Evolutionary conservation across 1,140 invertebrate species (phyloP).

Genomic region (Magallana ariakensis): DNA sequence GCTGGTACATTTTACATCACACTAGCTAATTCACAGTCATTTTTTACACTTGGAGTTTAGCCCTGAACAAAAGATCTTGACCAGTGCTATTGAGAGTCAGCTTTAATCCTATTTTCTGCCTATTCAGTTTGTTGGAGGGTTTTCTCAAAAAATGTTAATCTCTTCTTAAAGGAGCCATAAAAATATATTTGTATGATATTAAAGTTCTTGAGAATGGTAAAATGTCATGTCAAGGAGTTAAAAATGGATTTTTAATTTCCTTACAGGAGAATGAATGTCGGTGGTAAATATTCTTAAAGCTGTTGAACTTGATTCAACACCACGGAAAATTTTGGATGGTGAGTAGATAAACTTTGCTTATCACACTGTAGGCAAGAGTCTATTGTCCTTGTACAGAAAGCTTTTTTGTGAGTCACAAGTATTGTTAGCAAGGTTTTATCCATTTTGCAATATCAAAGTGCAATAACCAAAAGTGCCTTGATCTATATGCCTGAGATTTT

Average conservation of each 20-base stretch:
- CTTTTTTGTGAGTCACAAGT: too few species aligned
- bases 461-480: too few species aligned
- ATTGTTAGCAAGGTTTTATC: too few species aligned
- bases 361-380: not conserved
- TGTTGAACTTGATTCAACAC: constrained; percentile 7
- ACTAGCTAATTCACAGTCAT: constrained; percentile 23
- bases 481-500: too few species aligned
- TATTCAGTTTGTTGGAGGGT: not conserved
- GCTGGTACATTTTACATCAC: constrained; percentile 20
- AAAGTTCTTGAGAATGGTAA: constrained; percentile 28
- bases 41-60: constrained; percentile 16
- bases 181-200: constrained; percentile 26
- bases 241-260: constrained; percentile 34
- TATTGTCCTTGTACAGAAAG: too few species aligned
- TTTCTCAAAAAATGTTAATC: constrained; percentile 25
- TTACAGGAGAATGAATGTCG: constrained; percentile 7
- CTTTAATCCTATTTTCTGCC: constrained; percentile 21
- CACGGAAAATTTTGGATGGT: constrained; percentile 5
- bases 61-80: not conserved
- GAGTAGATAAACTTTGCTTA: not conserved
- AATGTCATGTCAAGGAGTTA: constrained; percentile 35
- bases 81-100: not conserved
- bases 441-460: too few species aligned
- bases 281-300: constrained; percentile 13
- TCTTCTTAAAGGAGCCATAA: constrained; percentile 27